These are phyloP conservation scores for Linnaemya tessellans DNA, from an alignment of 2,888 invertebrate genomes.

Conservation along the genomic window DNA sequence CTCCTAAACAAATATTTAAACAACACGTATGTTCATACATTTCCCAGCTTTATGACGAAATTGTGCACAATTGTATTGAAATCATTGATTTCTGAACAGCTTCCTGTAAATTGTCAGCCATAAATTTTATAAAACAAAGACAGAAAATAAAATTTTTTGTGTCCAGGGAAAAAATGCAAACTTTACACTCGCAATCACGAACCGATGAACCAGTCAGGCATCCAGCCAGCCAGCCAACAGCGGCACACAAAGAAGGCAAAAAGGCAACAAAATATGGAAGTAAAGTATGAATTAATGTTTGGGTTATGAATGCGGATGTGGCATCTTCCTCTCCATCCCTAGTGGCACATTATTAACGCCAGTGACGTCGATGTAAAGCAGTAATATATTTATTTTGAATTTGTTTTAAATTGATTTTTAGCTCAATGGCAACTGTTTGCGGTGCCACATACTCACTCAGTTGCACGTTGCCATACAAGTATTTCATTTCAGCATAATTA, in stretches of 20 bases:
- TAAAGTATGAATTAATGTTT: slow-evolving; percentile 21
- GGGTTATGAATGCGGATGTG: slow-evolving; percentile 46
- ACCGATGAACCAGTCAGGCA: no score
- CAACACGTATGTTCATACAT: not conserved
- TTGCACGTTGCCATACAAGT: no score
- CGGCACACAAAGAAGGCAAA: not conserved
- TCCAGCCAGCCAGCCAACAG: not conserved
- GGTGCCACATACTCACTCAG: not conserved
- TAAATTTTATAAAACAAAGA: slow-evolving; percentile 42
- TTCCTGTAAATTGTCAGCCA: slow-evolving; percentile 62
- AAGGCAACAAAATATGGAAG: not conserved
- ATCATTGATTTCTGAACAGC: slow-evolving; percentile 37
- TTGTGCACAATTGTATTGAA: slow-evolving; percentile 31
- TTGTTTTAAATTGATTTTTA: slow-evolving; percentile 47
- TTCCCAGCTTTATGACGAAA: not conserved
- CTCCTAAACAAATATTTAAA: slow-evolving; percentile 10
- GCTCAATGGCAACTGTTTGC: slow-evolving; percentile 5
- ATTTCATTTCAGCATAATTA: slow-evolving; percentile 22
- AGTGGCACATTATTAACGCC: slow-evolving; percentile 5
- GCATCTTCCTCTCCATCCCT: slow-evolving; percentile 32
- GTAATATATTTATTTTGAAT: not conserved
- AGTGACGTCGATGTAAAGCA: slow-evolving; percentile 4
- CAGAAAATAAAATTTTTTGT: not conserved
- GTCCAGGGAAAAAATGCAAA: not conserved
- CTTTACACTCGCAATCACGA: not conserved